Evolutionary conservation across 2,797 vertebrate species (phyloP), one percentile per base, ranked within the genome.

Genomic region (Poeciliopsis paucimaculata): DNA sequence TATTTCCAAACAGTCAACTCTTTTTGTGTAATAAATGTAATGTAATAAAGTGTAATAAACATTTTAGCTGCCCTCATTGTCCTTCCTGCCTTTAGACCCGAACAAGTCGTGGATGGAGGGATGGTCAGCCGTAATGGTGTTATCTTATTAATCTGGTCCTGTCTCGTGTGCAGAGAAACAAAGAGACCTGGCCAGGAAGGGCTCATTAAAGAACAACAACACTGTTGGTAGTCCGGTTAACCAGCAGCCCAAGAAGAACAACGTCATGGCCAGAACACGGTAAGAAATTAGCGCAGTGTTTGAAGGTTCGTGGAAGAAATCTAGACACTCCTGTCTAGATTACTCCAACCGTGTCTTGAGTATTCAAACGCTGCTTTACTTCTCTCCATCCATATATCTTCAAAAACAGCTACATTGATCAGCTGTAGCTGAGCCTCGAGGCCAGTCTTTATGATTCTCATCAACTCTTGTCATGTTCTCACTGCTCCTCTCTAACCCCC

Each of bases 231-330:
- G 98, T 92, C 98, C 98, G 0, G 98, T 99, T 85, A 98, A 98
- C 93, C 98, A 99, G 88, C 98, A 99, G 89, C 98, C 98, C 84
- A 99, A 99, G 96, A 99, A 99, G 95, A 99, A 98, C 95, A 99
- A 98, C 0, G 97, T 99, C 85, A 99, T 99, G 98, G 98, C 97
- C 90, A 95, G 98, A 88, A 99, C 98, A 94, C 97, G 98, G 98
- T 99, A 92, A 91, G 92, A 73, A n/a, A 31, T 3, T 28, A 49
- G 1, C 51, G 0, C 57, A 66, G 55, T 11, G 18, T 7, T 34
- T 23, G 20, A 6, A 1, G 8, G 18, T 39, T 36, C 5, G 0
- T 43, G 5, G 45, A 77, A 41, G 55, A 80, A 76, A 62, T 31
- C 73, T 55, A 51, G 53, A 2, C 16, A 41, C 10, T 16, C 57